Evolutionary conservation across 1,140 invertebrate genomes (phyloP).

Genomic region (Cylas formicarius): DNA sequence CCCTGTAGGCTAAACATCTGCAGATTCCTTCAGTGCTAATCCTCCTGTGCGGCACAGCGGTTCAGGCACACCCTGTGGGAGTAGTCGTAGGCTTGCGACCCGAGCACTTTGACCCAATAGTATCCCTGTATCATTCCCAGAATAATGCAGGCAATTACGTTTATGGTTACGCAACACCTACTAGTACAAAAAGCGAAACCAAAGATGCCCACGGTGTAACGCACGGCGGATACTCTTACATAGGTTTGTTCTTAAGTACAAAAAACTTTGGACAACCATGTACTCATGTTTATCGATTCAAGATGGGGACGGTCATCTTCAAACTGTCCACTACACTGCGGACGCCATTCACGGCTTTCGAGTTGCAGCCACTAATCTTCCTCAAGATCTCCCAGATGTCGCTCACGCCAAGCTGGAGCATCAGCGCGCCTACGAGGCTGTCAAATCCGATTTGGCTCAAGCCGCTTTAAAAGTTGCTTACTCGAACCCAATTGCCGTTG

Average conservation of each 20-base stretch:
- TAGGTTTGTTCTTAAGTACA: slow-evolving; percentile 7
- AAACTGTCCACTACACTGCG: slow-evolving; percentile 60
- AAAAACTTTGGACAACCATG: neutral
- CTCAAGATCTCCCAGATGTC: slow-evolving; percentile 43
- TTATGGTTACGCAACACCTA: slow-evolving; percentile 62
- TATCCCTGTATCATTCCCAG: slow-evolving; percentile 51
- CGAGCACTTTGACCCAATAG: slow-evolving; percentile 35
- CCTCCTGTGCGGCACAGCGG: no score
- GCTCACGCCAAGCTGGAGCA: slow-evolving; percentile 37
- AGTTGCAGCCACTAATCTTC: slow-evolving; percentile 57
- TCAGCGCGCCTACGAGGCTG: slow-evolving; percentile 31
- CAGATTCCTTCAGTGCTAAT: no score
- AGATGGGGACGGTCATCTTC: slow-evolving; percentile 58
- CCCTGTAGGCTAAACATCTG: no score
- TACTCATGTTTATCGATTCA: slow-evolving; percentile 1
- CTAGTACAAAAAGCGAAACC: slow-evolving; percentile 57
- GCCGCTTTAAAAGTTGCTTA: slow-evolving; percentile 25
- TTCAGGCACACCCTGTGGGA: no score
- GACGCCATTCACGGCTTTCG: slow-evolving; percentile 61
- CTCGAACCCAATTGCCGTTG: slow-evolving; percentile 28
- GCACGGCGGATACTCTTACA: slow-evolving; percentile 23
- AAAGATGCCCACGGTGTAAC: slow-evolving; percentile 58
- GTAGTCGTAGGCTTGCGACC: slow-evolving; percentile 12
- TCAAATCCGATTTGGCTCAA: slow-evolving; percentile 28
- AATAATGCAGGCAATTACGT: slow-evolving; percentile 56